Evolutionary conservation across 2,888 invertebrate species (phyloP), one percentile per base, ranked within the genome.

Genomic region (Ichneumon xanthorius): DNA sequence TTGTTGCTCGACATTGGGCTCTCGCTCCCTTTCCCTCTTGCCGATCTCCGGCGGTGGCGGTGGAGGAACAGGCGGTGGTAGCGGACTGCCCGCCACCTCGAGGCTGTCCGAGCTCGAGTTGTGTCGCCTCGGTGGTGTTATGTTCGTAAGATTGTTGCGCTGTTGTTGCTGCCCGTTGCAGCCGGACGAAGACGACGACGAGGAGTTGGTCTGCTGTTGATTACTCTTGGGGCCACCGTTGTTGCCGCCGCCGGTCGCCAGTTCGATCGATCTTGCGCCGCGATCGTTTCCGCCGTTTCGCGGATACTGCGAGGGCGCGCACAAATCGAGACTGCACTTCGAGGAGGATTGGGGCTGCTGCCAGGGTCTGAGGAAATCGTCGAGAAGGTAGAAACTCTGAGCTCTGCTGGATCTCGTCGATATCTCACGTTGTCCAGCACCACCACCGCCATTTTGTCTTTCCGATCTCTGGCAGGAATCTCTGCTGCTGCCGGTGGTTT

Each of bases 351-450:
- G 90, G 86, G 70, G 55, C 22, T 82, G 84, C 81, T 90, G 85
- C 88, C 90, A 82, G 72, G 84, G 95, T 19, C 93, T 92, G 65
- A 95, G 89, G 80, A 95, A 95, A 85, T 95, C 95, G 81, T 95
- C 95, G 30, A 95, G 90, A 14, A 95, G 92, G 89, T 95, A 95
- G 86, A 95, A 95, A 85, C 94, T 94, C 87, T 95, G 94, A 4
- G 95, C 94, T 26, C 94, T 89, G 30, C 90, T 92, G 4, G 94
- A 92, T 77, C 93, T 92, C 19, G 92, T 91, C 14, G 91, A 88
- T 16, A 90, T 87, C 1, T 90, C 87, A 4, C 88, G 71, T 11
- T 86, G 84, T 67, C 87, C 86, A 72, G 71, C 65, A n/a, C 86
- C 86, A 30, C 68, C 82, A 6, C 58, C 72, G 45, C 58, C 75